A percentile compares a stretch with the other conserved stretches of the same genome.
Evolutionary conservation across 2,888 invertebrate species (phyloP).

Genomic region (Pandemis heparana): DNA sequence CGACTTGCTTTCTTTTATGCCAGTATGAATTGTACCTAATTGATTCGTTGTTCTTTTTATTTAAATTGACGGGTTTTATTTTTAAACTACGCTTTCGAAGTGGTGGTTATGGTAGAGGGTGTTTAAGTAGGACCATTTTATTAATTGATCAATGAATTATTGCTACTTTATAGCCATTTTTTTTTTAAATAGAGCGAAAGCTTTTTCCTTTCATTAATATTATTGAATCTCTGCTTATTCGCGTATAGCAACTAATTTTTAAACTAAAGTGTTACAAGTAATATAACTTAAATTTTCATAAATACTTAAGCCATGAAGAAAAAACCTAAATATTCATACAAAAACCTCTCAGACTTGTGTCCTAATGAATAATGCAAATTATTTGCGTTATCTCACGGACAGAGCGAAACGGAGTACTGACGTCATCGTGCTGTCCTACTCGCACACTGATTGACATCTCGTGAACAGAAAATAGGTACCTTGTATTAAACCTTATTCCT

Average conservation of each 20-base stretch:
- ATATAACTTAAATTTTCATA: not conserved
- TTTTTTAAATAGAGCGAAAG: no score
- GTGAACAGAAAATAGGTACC: not conserved
- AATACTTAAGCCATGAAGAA: not conserved
- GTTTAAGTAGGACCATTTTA: no score
- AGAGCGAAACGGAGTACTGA: not conserved
- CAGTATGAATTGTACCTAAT: no score
- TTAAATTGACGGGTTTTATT: no score
- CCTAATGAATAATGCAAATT: constrained; percentile 16
- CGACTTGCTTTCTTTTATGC: not conserved
- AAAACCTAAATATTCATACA: constrained; percentile 8
- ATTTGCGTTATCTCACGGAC: constrained; percentile 6
- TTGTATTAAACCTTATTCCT: not conserved
- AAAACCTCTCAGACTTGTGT: constrained; percentile 2
- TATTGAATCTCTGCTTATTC: no score
- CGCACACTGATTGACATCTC: constrained; percentile 1
- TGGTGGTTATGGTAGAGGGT: no score
- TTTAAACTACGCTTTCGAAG: no score
- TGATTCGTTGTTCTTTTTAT: no score
- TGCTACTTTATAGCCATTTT: no score
- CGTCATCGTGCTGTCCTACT: not conserved
- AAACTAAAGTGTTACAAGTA: not conserved
- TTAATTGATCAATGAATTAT: no score
- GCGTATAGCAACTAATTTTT: no score
- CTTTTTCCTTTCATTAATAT: no score